A percentile compares a stretch with the other conserved stretches of the same genome.
phyloP scores from a whole-genome alignment of 2,113 vertebrate species.

The Nicator chloris region DNA sequence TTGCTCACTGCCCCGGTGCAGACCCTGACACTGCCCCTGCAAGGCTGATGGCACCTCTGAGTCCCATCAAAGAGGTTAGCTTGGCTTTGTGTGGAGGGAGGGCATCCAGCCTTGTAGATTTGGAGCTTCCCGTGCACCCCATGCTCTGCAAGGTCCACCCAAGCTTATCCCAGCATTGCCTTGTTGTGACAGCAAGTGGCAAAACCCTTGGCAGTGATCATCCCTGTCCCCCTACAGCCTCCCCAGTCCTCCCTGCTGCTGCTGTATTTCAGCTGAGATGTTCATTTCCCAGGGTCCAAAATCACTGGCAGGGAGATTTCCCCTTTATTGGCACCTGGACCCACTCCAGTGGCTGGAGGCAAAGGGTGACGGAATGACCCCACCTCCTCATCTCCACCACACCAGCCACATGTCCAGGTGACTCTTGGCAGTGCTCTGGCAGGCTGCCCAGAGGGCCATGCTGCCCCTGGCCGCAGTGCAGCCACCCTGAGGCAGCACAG shows the following conservation, averaged over 20 bases:
- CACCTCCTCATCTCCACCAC: neutral
- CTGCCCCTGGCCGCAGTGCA: accelerated
- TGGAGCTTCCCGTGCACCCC: accelerated
- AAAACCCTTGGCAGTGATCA: neutral
- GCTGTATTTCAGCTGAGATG: neutral
- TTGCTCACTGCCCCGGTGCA: accelerated
- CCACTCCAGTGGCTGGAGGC: neutral
- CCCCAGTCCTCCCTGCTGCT: neutral
- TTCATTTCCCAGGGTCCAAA: neutral
- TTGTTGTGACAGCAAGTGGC: neutral
- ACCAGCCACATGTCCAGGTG: neutral
- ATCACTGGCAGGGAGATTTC: neutral
- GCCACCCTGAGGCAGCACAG: neutral
- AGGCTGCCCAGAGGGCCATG: accelerated
- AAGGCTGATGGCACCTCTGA: neutral
- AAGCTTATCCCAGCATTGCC: neutral
- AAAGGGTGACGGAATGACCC: neutral
- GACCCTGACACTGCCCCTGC: neutral
- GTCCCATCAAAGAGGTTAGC: neutral
- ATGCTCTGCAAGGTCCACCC: neutral
- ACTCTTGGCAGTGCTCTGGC: neutral
- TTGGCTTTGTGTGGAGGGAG: neutral
- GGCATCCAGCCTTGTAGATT: accelerated
- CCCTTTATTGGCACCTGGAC: neutral
- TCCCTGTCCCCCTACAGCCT: neutral